Evolutionary conservation across 2,888 invertebrate species (phyloP), one percentile per base, ranked within the genome.

Genomic region (Pterostichus madidus): DNA sequence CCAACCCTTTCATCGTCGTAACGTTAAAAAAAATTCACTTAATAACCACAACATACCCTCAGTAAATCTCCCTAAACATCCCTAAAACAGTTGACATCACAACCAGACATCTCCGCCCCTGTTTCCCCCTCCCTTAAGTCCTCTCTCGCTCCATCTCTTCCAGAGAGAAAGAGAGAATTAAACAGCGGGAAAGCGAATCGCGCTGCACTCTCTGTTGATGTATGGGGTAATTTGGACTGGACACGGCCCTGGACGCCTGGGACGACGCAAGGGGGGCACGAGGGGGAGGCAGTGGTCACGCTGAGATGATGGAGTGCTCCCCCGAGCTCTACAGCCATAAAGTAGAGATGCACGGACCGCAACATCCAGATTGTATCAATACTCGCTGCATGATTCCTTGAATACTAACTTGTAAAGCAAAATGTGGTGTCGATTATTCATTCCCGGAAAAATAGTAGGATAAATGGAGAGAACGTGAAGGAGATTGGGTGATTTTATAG

Each of bases 151-250:
- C 13, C 49, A 6, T 13, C 49, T n/a, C 13, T 11, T 10, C 11
- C n/a, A n/a, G 11, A n/a, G 13, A n/a, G 49, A n/a, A 15, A 56
- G 13, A 56, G 56, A 56, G 56, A 56, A 56, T 56, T 56, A 56
- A 56, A 56, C 56, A 56, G 56, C 56, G 56, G 56, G 56, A 56
- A 56, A 56, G 52, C 52, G 10, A 52, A 52, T 17, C 56, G 17
- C 56, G 64, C 64, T 64, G 64, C 73, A 73, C 24, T 46, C 24
- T 17, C 17, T 17, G 56, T 13, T 78, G 78, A 78, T 78, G 78
- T 78, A 78, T 78, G 61, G 59, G 59, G 78, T 78, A 78, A 78
- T 78, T 78, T 78, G 59, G 78, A n/a, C 61, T 78, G 78, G 78
- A 59, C 78, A 78, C 73, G 73, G 44, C 15, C 49, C 73, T 73